Base-by-base conservation (phyloP, 2,888 invertebrate species). In the Ellobium chinense region DNA sequence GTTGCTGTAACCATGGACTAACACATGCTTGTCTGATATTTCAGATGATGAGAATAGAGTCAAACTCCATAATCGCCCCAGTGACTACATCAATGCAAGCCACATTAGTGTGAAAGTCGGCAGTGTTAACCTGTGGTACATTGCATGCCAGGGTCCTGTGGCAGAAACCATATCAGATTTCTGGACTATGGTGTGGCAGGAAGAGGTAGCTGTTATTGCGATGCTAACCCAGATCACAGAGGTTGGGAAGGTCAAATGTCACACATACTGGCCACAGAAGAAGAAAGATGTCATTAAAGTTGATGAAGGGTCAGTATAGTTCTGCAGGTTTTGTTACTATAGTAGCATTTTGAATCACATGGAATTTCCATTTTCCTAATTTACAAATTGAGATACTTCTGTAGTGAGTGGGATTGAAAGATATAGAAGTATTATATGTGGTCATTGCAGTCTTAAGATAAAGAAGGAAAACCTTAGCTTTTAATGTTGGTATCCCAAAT, bases 151-250 rank as follows among this genome's bases (percentile, higher is more conserved):
- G 85, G 97, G 98, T 89, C 98, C 98, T 14, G 94, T 98, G 87
- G 97, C 97, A 82, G 97, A 97, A 93, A 99, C 98, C 37, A 96
- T 96, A 89, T 95, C 95, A 76, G 98, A 98, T 94, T 98, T 99
- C 94, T 99, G 98, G 98, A 95, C 96, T 91, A 98, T 99, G 98
- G 95, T 98, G 86, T 98, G 98, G 98, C 98, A 98, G 94, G 97
- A 98, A 93, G 96, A 96, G 91, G 96, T 96, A 85, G 94, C 97
- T 3, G 93, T 94, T 18, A 92, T 94, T 63, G 98, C 98, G 87
- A 99, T 99, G 98, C 97, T 98, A 88, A 98, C 98, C 4, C 89
- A 89, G 90, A 96, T 96, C 69, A 95, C 97, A 93, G 98, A 99
- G 94, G 95, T 97, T 87, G 97, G 97, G n/a, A 95, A 97, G 88